phyloP scores from a whole-genome alignment of 2,888 invertebrate species.

The Glyphotaelius pellucidus region DNA sequence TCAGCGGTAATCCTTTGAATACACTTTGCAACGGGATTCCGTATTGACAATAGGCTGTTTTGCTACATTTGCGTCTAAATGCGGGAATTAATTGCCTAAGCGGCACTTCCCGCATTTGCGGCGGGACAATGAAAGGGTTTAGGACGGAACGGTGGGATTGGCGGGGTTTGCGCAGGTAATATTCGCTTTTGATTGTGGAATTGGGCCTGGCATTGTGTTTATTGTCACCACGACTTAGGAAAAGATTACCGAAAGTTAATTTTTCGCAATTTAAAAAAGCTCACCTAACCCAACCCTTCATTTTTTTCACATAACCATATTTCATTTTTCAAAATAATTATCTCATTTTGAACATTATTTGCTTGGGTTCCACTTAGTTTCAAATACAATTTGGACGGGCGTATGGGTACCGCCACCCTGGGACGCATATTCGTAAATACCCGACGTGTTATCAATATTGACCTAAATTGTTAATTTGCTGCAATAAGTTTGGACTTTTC shows the following conservation, averaged over 20 bases:
- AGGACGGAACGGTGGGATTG: background rate
- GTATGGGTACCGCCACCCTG: no score
- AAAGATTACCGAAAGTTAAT: background rate
- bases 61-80: conserved; percentile 25
- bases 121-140: conserved; percentile 29
- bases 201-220: background rate
- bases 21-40: background rate
- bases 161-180: conserved; percentile 8
- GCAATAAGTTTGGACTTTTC: no score
- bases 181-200: background rate
- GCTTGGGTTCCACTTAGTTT: no score
- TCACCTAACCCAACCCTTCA: background rate
- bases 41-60: conserved; percentile 22
- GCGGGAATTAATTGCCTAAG: conserved; percentile 36
- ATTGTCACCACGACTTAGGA: background rate
- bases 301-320: background rate
- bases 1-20: background rate
- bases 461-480: no score
- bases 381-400: no score
- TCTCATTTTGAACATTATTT: background rate
- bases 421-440: no score
- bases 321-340: background rate
- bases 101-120: conserved; percentile 33
- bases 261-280: background rate
- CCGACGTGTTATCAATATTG: no score